Evolutionary conservation across 2,888 invertebrate species (phyloP).

Genomic region (Drosophila silvestris): DNA sequence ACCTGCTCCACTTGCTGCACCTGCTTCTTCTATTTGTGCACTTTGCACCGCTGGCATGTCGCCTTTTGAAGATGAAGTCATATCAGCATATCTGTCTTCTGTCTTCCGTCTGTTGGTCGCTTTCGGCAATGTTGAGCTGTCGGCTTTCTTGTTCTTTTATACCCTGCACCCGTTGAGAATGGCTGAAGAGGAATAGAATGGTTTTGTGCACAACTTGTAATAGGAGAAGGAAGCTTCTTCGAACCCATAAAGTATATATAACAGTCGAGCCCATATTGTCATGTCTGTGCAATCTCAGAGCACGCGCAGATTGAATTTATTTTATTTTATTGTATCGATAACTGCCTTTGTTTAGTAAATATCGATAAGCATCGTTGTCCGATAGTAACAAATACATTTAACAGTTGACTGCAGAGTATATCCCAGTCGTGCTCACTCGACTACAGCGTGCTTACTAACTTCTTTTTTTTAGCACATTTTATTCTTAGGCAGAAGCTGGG

Average conservation of each 20-base stretch:
- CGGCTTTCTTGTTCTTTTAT: constrained; percentile 45
- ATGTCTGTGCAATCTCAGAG: background rate
- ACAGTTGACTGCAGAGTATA: background rate
- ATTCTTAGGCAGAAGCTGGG: constrained; percentile 37
- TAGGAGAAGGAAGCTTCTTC: background rate
- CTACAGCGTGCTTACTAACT: background rate
- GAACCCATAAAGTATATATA: background rate
- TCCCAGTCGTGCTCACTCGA: background rate
- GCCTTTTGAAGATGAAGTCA: constrained; percentile 77
- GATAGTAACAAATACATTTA: background rate
- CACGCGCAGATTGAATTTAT: too few species aligned
- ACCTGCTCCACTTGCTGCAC: constrained; percentile 24
- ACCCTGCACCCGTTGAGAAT: background rate
- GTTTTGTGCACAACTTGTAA: background rate
- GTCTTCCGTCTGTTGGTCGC: constrained; percentile 51
- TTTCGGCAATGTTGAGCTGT: constrained; percentile 57
- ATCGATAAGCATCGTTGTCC: background rate
- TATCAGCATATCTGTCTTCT: constrained; percentile 70
- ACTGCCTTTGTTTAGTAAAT: background rate
- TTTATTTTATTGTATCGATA: background rate
- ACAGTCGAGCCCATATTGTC: background rate
- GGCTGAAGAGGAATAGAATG: background rate
- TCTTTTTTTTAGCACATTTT: constrained; percentile 43
- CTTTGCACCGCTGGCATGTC: constrained; percentile 52
- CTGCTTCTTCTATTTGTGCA: constrained; percentile 15